Percentiles rank a stretch among this genome's conserved stretches.
These are phyloP conservation scores for Stylophora pistillata DNA, from an alignment of 64 coral and sea anemone species.

Conservation along the genomic window DNA sequence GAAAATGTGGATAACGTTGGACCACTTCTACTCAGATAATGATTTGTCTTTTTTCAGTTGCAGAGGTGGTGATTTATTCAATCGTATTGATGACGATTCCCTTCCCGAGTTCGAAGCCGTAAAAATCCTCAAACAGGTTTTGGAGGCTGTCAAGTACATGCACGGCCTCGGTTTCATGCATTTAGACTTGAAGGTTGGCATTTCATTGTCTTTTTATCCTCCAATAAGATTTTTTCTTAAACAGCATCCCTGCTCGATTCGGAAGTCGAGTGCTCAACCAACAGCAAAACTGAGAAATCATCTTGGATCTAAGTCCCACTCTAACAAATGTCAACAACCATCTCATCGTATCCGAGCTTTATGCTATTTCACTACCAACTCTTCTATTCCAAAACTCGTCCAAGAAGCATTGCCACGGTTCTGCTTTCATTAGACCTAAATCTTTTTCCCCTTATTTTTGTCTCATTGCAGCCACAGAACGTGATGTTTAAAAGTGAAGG, in stretches of 20 bases:
- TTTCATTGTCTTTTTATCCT: not conserved
- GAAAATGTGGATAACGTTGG: too few relatives aligned
- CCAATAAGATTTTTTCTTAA: not conserved
- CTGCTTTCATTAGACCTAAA: not conserved
- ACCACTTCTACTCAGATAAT: too few relatives aligned
- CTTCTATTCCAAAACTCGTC: too few relatives aligned
- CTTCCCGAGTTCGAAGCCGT: conserved; percentile 80
- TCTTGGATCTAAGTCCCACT: too few relatives aligned
- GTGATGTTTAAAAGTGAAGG: conserved; percentile 91
- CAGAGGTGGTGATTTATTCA: conserved; percentile 64
- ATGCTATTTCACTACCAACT: too few relatives aligned
- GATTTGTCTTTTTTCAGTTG: conserved; percentile 33
- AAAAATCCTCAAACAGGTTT: conserved; percentile 66
- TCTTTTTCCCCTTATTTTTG: not conserved
- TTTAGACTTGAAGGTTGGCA: conserved; percentile 83
- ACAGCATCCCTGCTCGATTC: not conserved
- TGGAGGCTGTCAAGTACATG: conserved; percentile 86
- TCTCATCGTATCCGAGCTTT: too few relatives aligned
- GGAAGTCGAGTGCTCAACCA: too few relatives aligned
- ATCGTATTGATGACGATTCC: conserved; percentile 54
- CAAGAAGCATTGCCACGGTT: not conserved
- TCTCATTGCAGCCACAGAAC: conserved; percentile 87
- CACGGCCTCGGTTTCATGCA: conserved; percentile 82
- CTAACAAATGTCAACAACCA: too few relatives aligned
- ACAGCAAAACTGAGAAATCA: too few relatives aligned